Conservation (phyloP, 2,888 invertebrate species). For the Erynnis tages region DNA sequence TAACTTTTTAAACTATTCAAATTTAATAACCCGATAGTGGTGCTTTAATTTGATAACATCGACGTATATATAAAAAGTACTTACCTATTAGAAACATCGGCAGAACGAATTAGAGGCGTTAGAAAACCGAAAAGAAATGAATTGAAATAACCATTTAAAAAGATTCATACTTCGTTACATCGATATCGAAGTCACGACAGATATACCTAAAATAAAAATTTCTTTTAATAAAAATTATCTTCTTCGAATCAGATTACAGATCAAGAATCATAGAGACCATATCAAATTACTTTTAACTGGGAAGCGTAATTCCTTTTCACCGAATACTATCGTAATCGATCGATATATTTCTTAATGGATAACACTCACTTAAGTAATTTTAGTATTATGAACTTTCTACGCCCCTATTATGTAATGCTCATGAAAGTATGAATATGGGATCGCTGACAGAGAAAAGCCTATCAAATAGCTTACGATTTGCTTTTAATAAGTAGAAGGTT, state of each 20-base stretch:
- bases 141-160: too few relatives aligned
- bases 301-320: background rate
- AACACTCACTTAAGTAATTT: background rate
- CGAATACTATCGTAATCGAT: background rate
- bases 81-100: too few relatives aligned
- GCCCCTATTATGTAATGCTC: constrained; percentile 10
- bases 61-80: too few relatives aligned
- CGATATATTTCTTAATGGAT: background rate
- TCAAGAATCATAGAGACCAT: constrained; percentile 10
- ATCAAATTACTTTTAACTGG: constrained; percentile 17
- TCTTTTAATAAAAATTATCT: background rate
- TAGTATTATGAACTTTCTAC: constrained; percentile 14
- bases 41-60: too few relatives aligned
- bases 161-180: too few relatives aligned
- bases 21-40: too few relatives aligned
- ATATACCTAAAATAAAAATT: too few relatives aligned
- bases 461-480: constrained; percentile 8
- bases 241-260: constrained; percentile 1
- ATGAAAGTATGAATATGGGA: constrained; percentile 27
- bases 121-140: too few relatives aligned
- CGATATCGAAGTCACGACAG: too few relatives aligned
- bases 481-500: background rate
- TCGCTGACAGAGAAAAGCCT: constrained; percentile 25
- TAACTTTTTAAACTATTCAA: too few relatives aligned
- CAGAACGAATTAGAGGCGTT: too few relatives aligned